Conservation (phyloP, 1,140 invertebrate species). For the Luehdorfia chinensis region DNA sequence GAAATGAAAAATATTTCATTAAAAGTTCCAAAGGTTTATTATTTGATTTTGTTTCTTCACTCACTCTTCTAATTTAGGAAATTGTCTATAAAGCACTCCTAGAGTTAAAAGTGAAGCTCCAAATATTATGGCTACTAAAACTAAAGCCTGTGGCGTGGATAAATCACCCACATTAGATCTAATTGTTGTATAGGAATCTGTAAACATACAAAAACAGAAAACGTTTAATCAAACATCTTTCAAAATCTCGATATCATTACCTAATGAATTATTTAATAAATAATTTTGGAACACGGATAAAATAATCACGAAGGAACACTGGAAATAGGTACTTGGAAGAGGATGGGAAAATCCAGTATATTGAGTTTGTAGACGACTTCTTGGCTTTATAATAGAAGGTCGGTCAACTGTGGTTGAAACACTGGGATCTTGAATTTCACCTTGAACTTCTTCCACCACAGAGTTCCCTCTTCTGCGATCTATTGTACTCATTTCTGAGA, state of each 20-base stretch:
- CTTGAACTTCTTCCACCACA: conserved; percentile 31
- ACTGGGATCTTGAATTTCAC: conserved; percentile 59
- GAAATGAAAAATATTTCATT: conserved; percentile 59
- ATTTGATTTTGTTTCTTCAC: conserved; percentile 82
- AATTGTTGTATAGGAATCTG: conserved; percentile 26
- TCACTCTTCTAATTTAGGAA: conserved; percentile 90
- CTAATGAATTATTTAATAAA: no score
- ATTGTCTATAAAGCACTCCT: conserved; percentile 84
- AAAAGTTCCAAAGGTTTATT: conserved; percentile 3
- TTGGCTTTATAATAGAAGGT: conserved; percentile 34
- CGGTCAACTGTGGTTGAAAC: conserved; percentile 50
- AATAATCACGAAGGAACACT: conserved; percentile 13
- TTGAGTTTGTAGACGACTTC: conserved; percentile 36
- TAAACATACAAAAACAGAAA: no score
- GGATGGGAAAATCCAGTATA: conserved; percentile 41
- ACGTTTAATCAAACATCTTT: no score
- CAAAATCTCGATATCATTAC: no score
- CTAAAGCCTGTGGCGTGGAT: conserved; percentile 78
- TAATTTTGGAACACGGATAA: background rate
- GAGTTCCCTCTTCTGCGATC: conserved; percentile 23
- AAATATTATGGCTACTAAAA: conserved; percentile 82
- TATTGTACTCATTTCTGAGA: conserved; percentile 29
- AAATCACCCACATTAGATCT: conserved; percentile 32
- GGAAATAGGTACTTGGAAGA: conserved; percentile 49
- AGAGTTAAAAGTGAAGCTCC: conserved; percentile 79